These are phyloP conservation scores for Eilema sororculum DNA, from an alignment of 2,888 invertebrate genomes.

Conservation along the genomic window DNA sequence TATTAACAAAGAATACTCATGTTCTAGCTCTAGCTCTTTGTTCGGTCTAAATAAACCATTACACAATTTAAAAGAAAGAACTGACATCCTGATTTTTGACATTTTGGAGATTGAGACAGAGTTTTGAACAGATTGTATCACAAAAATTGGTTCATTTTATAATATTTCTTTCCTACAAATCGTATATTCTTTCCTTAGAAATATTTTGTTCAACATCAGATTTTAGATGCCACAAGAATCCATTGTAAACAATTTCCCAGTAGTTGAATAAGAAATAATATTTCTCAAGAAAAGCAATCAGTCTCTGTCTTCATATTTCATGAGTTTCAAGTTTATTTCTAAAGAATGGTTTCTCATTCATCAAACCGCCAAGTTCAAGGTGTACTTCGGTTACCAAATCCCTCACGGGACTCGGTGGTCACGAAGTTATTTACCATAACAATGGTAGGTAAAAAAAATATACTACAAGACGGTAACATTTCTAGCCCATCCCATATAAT, in stretches of 20 bases:
- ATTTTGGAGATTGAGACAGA: no score
- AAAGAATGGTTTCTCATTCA: slow-evolving; percentile 42
- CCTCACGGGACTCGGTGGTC: slow-evolving; percentile 71
- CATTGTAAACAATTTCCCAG: background rate
- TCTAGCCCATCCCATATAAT: slow-evolving; percentile 78
- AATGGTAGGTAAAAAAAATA: slow-evolving; percentile 78
- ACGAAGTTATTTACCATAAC: slow-evolving; percentile 82
- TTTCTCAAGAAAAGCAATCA: background rate
- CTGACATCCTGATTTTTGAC: no score
- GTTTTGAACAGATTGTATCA: no score
- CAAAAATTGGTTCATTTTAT: no score
- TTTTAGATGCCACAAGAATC: background rate
- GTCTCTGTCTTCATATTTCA: slow-evolving; percentile 13
- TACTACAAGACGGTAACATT: slow-evolving; percentile 61
- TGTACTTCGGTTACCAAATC: slow-evolving; percentile 69
- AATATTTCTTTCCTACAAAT: no score
- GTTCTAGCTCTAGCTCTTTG: no score
- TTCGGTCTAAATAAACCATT: no score
- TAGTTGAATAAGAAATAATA: slow-evolving; percentile 11
- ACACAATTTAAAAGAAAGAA: no score
- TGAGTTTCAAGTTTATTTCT: slow-evolving; percentile 15
- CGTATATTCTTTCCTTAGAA: background rate
- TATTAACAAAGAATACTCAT: no score
- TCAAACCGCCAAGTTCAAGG: slow-evolving; percentile 45
- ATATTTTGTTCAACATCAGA: background rate